Conservation (phyloP, 1,140 invertebrate genomes). For the Monomorium pharaonis region DNA sequence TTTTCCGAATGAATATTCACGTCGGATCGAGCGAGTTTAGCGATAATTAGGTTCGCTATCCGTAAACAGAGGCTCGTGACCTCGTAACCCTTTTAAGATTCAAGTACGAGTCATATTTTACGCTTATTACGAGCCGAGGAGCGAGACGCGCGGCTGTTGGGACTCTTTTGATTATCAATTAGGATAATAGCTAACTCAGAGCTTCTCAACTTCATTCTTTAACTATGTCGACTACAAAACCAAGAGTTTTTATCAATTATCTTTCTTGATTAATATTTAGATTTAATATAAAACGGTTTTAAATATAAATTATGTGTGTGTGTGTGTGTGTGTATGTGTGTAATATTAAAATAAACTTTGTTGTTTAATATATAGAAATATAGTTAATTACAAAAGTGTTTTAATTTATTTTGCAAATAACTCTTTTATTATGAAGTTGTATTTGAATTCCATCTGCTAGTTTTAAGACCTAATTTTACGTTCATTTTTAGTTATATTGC, state of each 20-base stretch:
- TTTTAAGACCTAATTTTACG: too few relatives aligned
- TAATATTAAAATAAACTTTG: too few relatives aligned
- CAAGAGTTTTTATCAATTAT: not conserved
- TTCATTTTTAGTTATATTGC: too few relatives aligned
- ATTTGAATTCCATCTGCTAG: too few relatives aligned
- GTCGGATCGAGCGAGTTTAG: not conserved
- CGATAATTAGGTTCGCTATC: conserved; percentile 33
- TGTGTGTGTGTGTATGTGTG: not conserved
- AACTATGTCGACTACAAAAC: not conserved
- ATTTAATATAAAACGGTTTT: not conserved
- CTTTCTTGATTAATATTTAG: not conserved
- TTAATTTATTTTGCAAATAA: too few relatives aligned
- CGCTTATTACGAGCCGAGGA: not conserved
- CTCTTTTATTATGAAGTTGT: too few relatives aligned
- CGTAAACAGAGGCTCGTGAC: conserved; percentile 33
- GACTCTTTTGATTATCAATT: not conserved
- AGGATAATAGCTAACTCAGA: not conserved
- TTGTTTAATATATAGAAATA: too few relatives aligned
- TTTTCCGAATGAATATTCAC: conserved; percentile 65
- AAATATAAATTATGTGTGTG: not conserved
- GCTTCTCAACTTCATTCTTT: not conserved
- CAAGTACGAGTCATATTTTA: not conserved
- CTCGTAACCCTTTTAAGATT: conserved; percentile 27
- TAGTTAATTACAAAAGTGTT: too few relatives aligned
- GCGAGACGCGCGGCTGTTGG: not conserved